Conservation (phyloP, 2,888 invertebrate species). For the Horisme vitalbata region DNA sequence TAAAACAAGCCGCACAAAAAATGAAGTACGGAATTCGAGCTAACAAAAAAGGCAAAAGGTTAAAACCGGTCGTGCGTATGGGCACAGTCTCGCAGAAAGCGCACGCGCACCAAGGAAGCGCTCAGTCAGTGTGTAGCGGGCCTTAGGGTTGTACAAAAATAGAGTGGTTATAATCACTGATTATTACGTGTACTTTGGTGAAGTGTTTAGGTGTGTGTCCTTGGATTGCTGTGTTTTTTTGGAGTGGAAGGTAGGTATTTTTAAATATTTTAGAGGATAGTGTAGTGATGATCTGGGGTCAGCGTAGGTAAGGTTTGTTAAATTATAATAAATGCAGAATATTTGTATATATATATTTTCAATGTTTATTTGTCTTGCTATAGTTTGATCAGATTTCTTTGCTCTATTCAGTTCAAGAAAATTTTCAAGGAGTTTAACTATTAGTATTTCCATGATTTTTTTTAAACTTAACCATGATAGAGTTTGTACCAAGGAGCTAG, state of each 20-base stretch:
- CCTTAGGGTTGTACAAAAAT: conserved; percentile 41
- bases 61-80: conserved; percentile 35
- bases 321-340: too few relatives aligned
- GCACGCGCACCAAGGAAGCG: conserved; percentile 40
- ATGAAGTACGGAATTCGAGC: conserved; percentile 6
- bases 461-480: too few relatives aligned
- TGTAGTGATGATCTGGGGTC: not conserved
- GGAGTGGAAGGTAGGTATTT: not conserved
- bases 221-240: conserved; percentile 13
- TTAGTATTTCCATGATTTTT: too few relatives aligned
- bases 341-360: too few relatives aligned
- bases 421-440: too few relatives aligned
- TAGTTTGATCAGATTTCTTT: too few relatives aligned
- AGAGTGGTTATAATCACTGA: conserved; percentile 8
- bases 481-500: too few relatives aligned
- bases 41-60: conserved; percentile 5
- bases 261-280: not conserved
- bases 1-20: not conserved
- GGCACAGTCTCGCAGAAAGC: conserved; percentile 49
- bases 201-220: conserved; percentile 17
- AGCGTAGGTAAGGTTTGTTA: too few relatives aligned
- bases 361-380: too few relatives aligned
- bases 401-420: too few relatives aligned
- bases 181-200: too few relatives aligned
- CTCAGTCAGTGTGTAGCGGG: conserved; percentile 53